A percentile compares a stretch with the other conserved stretches of the same genome.
Conservation (phyloP, 2,888 invertebrate genomes). For the Buathra laborator region DNA sequence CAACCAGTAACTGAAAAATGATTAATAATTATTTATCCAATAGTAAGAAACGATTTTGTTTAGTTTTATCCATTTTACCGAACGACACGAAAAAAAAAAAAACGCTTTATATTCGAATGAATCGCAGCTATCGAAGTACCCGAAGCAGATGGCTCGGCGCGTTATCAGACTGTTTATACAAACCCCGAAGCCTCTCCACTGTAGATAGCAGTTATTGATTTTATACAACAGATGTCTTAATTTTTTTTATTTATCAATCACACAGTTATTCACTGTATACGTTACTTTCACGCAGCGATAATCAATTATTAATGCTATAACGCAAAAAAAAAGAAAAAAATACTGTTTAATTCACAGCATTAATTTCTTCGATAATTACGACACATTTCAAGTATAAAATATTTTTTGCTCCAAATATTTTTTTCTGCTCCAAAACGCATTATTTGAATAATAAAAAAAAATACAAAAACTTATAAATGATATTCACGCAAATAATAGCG, state of each 20-base stretch:
- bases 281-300: neutral
- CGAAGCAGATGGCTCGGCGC: conserved; percentile 72
- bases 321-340: no score
- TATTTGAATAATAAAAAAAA: no score
- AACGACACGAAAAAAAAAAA: neutral
- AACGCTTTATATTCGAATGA: conserved; percentile 42
- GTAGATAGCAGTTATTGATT: conserved; percentile 73
- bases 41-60: neutral
- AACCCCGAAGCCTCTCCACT: conserved; percentile 53
- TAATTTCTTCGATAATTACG: no score
- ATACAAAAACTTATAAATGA: no score
- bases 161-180: conserved; percentile 74
- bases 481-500: neutral
- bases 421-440: no score
- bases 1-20: conserved; percentile 82
- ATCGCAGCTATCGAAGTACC: conserved; percentile 62
- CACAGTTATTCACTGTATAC: neutral
- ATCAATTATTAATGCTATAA: neutral
- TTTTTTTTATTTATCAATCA: conserved; percentile 53
- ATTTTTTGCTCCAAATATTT: no score
- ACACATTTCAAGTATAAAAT: no score
- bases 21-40: conserved; percentile 66
- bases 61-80: neutral
- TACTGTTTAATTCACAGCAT: no score
- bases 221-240: conserved; percentile 63